Conservation (phyloP, 2,888 invertebrate genomes). For the Harpalus rufipes region DNA sequence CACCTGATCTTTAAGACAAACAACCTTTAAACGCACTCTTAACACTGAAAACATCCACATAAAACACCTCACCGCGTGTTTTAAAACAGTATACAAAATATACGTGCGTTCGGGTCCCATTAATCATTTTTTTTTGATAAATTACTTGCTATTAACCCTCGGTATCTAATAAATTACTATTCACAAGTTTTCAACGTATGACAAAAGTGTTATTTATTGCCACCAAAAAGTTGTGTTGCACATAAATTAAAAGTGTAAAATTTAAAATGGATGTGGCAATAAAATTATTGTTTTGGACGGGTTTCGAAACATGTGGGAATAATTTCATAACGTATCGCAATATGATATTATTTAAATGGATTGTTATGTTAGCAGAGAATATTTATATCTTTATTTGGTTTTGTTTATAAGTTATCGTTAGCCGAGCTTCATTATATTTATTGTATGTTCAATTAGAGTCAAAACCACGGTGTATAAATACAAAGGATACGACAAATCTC, state of each 20-base stretch:
- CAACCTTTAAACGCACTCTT: slow-evolving; percentile 18
- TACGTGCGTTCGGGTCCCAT: neutral
- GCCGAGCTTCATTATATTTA: neutral
- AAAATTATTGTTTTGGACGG: slow-evolving; percentile 40
- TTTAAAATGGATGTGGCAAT: slow-evolving; percentile 37
- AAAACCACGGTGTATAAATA: no score
- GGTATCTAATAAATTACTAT: slow-evolving; percentile 56
- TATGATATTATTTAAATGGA: slow-evolving; percentile 2
- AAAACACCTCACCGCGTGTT: slow-evolving; percentile 16
- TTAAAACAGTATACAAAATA: slow-evolving; percentile 26
- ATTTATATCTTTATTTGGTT: neutral
- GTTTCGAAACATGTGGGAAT: slow-evolving; percentile 10
- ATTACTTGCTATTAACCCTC: slow-evolving; percentile 43
- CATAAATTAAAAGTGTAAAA: slow-evolving; percentile 31
- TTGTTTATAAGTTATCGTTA: neutral
- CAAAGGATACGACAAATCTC: no score
- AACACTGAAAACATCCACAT: neutral
- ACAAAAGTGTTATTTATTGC: slow-evolving; percentile 56
- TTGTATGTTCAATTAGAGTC: no score
- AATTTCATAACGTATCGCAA: slow-evolving; percentile 22
- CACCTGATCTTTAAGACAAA: slow-evolving; percentile 40
- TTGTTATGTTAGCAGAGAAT: neutral
- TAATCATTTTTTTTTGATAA: slow-evolving; percentile 52
- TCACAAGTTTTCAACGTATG: slow-evolving; percentile 46
- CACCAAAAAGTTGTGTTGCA: slow-evolving; percentile 48